phyloP scores from a whole-genome alignment of 92 coral and sea anemone genomes.

The Zoanthus sansibaricus region DNA sequence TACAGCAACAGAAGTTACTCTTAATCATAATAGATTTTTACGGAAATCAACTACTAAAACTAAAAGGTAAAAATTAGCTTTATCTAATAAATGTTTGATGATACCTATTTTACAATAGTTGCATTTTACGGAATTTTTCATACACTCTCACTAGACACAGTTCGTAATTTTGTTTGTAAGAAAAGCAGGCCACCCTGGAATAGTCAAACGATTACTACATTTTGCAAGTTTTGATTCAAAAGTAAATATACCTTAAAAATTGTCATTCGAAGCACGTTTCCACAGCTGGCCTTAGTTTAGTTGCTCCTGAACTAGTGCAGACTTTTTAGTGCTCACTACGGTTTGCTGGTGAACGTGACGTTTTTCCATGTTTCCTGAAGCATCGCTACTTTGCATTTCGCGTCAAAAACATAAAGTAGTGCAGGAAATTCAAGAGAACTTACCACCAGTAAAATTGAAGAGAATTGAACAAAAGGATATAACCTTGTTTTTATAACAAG shows the following conservation, averaged over 20 bases:
- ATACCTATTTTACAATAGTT: neutral
- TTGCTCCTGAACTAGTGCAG: neutral
- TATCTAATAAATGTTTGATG: neutral
- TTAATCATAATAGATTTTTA: neutral
- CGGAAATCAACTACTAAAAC: neutral
- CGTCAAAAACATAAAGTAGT: neutral
- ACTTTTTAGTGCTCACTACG: neutral
- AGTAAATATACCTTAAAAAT: neutral
- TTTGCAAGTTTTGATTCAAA: neutral
- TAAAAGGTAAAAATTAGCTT: neutral
- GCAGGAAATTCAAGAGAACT: conserved; percentile 5
- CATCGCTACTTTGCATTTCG: conserved; percentile 34
- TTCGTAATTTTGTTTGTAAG: too few relatives aligned
- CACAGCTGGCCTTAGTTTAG: neutral
- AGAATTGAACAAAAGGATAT: conserved; percentile 25
- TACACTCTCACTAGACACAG: neutral
- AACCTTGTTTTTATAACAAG: conserved; percentile 22
- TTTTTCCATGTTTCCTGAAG: neutral
- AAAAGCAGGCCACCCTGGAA: neutral
- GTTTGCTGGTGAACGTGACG: conserved; percentile 20
- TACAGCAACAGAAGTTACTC: neutral
- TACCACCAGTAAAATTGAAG: conserved; percentile 39
- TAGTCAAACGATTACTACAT: neutral
- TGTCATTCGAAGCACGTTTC: neutral
- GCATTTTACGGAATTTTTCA: neutral